Evolutionary conservation across 2,888 invertebrate genomes (phyloP).

Genomic region (Eilema depressum): DNA sequence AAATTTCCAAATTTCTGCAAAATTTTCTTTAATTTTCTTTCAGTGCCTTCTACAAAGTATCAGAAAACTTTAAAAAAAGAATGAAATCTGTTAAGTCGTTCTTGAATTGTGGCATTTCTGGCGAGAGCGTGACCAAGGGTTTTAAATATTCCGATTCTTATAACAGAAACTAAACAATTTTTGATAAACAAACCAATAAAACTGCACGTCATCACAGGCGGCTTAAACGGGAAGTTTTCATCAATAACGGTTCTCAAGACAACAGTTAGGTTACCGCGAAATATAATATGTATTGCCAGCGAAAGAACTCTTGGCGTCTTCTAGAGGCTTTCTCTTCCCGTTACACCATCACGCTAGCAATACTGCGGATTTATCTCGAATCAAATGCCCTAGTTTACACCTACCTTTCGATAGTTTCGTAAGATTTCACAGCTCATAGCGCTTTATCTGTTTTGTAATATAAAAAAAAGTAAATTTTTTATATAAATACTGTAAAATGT

Average conservation of each 20-base stretch:
- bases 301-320: constrained; percentile 40
- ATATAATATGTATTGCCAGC: constrained; percentile 34
- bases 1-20: neutral
- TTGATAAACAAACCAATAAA: constrained; percentile 5
- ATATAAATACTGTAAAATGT: neutral
- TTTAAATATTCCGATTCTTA: neutral
- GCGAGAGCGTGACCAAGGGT: neutral
- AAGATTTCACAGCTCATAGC: constrained; percentile 41
- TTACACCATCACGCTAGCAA: constrained; percentile 41
- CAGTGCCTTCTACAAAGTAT: neutral
- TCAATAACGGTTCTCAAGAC: constrained; percentile 42
- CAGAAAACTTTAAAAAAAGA: neutral
- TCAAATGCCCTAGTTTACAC: constrained; percentile 33
- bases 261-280: constrained; percentile 38
- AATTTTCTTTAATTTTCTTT: neutral
- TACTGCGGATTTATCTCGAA: constrained; percentile 42
- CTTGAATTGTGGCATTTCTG: neutral
- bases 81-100: neutral
- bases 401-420: constrained; percentile 35
- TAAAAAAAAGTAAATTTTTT: constrained; percentile 19
- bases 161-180: neutral
- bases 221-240: constrained; percentile 23
- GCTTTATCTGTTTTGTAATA: constrained; percentile 19
- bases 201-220: constrained; percentile 1
- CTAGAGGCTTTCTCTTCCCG: constrained; percentile 53